Evolutionary conservation across 2,113 vertebrate species (phyloP), one percentile per base, ranked within the genome.

Genomic region (Promerops cafer): DNA sequence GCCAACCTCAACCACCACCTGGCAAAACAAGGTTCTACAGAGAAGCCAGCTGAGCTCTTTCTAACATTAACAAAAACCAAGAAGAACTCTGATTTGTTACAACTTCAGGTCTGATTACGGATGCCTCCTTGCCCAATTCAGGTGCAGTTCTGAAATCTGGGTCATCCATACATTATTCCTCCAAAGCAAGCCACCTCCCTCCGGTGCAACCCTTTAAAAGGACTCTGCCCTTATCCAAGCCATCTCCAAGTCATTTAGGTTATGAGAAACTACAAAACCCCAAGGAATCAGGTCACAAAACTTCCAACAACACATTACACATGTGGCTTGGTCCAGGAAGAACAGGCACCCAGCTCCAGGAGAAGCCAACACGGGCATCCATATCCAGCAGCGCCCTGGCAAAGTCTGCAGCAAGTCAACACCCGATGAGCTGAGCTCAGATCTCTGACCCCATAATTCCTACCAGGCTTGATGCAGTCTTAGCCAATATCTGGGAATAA

Each of bases 111-210:
- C n/a, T 39, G 37, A 70, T 74, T 93, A 84, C 0, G 0, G 76
- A 68, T 82, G 56, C 60, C 68, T 90, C 81, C 75, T 92, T 20
- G 3, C 31, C 35, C 83, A 78, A 4, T 40, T 90, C 71, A 66
- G 56, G 23, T 1, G 4, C 59, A 63, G 49, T 54, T 49, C 92
- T 68, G 57, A 92, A 96, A 94, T 90, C 88, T 94, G 88, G 86
- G 93, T 93, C 93, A 96, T 45, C 45, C 90, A 84, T 49, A 83
- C 79, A 75, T 93, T 90, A 90, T 57, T 71, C 37, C 40, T 92
- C 72, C 65, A 75, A 75, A 83, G 14, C n/a, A 75, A 95, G 86
- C 56, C 88, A 81, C 83, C 92, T 93, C 85, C 88, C 83, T 90
- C 35, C 57, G 0, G 0, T 71, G 52, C 76, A 92, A 71, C 57